These are phyloP conservation scores for Rhyacophila brunnea DNA, from an alignment of 1,140 invertebrate genomes.

Conservation along the genomic window DNA sequence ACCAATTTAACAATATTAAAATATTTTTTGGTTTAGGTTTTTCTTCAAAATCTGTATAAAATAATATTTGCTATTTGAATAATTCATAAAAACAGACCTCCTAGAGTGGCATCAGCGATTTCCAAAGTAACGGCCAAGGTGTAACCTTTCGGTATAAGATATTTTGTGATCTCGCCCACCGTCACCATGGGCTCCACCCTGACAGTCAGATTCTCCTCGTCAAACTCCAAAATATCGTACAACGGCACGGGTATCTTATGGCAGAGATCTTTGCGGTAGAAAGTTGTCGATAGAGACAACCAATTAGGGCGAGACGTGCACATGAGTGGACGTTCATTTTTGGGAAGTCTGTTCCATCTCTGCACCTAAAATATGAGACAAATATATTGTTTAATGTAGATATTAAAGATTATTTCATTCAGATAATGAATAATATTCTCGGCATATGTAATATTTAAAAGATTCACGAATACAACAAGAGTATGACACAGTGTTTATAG, in stretches of 20 bases:
- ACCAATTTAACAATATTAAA: no score
- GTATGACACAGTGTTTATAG: no score
- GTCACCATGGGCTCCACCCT: constrained; percentile 76
- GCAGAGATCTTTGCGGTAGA: constrained; percentile 63
- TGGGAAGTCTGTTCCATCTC: constrained; percentile 59
- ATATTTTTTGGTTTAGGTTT: no score
- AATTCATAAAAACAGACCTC: constrained; percentile 53
- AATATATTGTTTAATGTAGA: no score
- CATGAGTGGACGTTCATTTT: constrained; percentile 54
- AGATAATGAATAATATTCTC: no score
- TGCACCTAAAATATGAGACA: constrained; percentile 45
- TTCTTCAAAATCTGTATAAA: no score
- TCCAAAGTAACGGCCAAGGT: constrained; percentile 79
- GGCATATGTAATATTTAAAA: no score
- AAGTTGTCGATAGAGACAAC: constrained; percentile 65
- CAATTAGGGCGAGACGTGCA: constrained; percentile 68
- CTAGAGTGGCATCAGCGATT: constrained; percentile 76
- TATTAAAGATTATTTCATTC: no score
- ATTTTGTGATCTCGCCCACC: constrained; percentile 77
- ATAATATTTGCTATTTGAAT: no score
- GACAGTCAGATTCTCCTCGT: constrained; percentile 64
- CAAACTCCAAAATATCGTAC: constrained; percentile 69
- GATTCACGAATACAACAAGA: no score
- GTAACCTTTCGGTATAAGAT: constrained; percentile 71
- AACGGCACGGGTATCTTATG: constrained; percentile 62